Percentiles rank a stretch among this genome's conserved stretches.
Conservation (phyloP, 1,140 invertebrate genomes). For the Atta texana region DNA sequence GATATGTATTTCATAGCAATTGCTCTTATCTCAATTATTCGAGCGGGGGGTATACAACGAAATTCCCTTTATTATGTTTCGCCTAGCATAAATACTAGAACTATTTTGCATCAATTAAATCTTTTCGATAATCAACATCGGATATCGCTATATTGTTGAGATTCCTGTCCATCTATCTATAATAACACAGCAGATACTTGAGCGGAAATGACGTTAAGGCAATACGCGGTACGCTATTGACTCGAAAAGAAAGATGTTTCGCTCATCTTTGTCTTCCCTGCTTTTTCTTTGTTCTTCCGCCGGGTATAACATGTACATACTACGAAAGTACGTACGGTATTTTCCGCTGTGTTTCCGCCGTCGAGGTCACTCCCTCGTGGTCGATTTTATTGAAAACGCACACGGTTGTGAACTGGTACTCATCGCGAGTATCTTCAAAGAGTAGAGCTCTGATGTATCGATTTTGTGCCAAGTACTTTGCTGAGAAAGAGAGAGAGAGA, state of each 20-base stretch:
- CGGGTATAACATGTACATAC: background rate
- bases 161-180: background rate
- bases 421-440: background rate
- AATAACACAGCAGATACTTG: background rate
- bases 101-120: background rate
- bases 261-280: no score
- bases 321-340: background rate
- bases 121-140: background rate
- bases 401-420: background rate
- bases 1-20: background rate
- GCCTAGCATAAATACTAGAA: no score
- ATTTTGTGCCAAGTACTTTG: background rate
- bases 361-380: background rate
- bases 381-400: slow-evolving; percentile 48
- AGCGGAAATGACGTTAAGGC: slow-evolving; percentile 1
- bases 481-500: no score
- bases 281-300: background rate
- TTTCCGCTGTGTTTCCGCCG: background rate
- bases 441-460: slow-evolving; percentile 8
- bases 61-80: background rate
- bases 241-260: background rate
- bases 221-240: background rate
- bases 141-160: background rate
- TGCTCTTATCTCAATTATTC: background rate
- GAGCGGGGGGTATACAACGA: background rate